These are phyloP conservation scores for Cepphus grylle DNA, from an alignment of 2,113 vertebrate genomes.

Conservation along the genomic window DNA sequence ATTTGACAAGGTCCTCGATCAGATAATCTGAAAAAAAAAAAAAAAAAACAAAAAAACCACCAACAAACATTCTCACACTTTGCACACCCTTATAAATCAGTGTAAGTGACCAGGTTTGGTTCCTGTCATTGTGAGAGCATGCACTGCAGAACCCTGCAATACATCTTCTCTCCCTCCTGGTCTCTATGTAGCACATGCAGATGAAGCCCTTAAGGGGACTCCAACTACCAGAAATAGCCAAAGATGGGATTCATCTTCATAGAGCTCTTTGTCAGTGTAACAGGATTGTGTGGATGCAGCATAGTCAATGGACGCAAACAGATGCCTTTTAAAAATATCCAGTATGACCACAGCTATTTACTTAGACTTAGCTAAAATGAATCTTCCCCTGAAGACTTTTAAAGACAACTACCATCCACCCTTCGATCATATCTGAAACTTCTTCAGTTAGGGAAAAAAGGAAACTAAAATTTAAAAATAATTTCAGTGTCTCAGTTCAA, in stretches of 20 bases:
- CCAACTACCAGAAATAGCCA: neutral
- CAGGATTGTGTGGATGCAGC: neutral
- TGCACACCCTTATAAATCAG: neutral
- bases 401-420: neutral
- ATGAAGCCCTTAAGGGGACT: neutral
- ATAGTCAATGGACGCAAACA: neutral
- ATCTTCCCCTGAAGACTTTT: neutral
- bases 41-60: too few species aligned
- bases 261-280: neutral
- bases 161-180: neutral
- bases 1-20: neutral
- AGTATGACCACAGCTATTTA: neutral
- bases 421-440: neutral
- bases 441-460: neutral
- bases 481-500: neutral
- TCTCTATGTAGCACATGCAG: neutral
- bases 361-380: neutral
- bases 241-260: neutral
- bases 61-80: neutral
- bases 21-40: neutral
- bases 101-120: neutral
- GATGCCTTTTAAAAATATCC: neutral
- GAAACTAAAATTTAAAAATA: neutral
- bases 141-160: neutral
- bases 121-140: neutral